A percentile compares a stretch with the other conserved stretches of the same genome.
Evolutionary conservation across 2,888 invertebrate genomes (phyloP).

Genomic region (Julus scandinavius): DNA sequence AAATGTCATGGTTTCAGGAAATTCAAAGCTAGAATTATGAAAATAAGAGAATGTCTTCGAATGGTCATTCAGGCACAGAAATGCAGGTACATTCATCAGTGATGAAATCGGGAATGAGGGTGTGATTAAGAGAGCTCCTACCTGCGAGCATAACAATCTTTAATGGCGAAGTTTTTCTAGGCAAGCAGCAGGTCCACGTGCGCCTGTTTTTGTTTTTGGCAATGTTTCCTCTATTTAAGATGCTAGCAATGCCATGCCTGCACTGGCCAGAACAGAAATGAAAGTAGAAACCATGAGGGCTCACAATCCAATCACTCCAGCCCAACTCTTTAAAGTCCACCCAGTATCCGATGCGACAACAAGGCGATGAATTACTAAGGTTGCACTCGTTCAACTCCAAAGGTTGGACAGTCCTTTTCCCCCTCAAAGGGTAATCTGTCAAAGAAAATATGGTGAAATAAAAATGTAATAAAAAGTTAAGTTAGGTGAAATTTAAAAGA

Average conservation of each 20-base stretch:
- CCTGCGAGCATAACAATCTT: background rate
- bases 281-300: conserved; percentile 47
- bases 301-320: conserved; percentile 53
- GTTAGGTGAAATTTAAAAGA: background rate
- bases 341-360: conserved; percentile 51
- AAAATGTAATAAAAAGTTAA: background rate
- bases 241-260: background rate
- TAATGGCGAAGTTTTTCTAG: conserved; percentile 44
- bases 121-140: background rate
- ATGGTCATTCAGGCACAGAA: background rate
- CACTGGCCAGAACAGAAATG: conserved; percentile 47
- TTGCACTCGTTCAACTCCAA: background rate
- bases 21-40: too few species aligned
- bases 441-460: background rate
- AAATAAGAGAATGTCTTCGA: too few species aligned
- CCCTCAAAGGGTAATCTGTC: background rate
- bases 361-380: background rate
- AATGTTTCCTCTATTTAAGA: background rate
- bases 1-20: too few species aligned
- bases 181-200: conserved; percentile 48
- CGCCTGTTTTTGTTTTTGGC: background rate
- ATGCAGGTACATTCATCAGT: conserved; percentile 50
- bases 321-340: conserved; percentile 49
- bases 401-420: background rate
- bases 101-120: conserved; percentile 50